Base-by-base conservation (phyloP, 1,140 invertebrate genomes). In the Papilio polyxenes region DNA sequence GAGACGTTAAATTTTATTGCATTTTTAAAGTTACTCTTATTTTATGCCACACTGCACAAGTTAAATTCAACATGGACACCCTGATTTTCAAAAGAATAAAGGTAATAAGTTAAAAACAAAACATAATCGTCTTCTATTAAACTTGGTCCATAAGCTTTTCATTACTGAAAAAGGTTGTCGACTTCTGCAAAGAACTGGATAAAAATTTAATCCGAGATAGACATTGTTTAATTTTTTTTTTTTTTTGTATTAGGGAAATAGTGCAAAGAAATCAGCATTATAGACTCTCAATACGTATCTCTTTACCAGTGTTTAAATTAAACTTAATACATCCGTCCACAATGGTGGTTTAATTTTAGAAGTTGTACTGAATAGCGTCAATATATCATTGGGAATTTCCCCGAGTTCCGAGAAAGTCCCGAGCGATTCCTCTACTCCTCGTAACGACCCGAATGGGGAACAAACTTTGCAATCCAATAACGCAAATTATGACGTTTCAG, bases 391-490 rank as follows among this genome's bases (percentile, higher is more conserved):
- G 48, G 20, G 49, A 77, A 77, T 77, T 77, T 53, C 10, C 20
- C 49, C 20, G 49, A 77, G 75, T 53, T 77, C 49, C 20, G n/a
- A n/a, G n/a, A n/a, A n/a, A 53, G 49, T 37, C 49, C 20, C 49
- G 75, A 53, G 44, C n/a, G 49, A 53, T 49, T 77, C 75, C 75
- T 49, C 75, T 23, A 17, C 56, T 20, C 56, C 40, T 20, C 75
- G 48, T 75, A 77, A 77, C 75, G 75, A 77, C 23, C 75, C 44
- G 48, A 77, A 11, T 49, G 75, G 75, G 48, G 49, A 77, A 77
- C 75, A 77, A 77, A 77, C 75, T 77, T 77, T 53, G 17, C 75
- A 77, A 77, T 77, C 75, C 75, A 77, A 77, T 77, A 77, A 77
- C 75, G 75, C 20, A 77, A 77, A 77, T 77, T 77, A 77, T 77